Conservation (phyloP, 23 tunicate species). For the Phallusia fumigata region DNA sequence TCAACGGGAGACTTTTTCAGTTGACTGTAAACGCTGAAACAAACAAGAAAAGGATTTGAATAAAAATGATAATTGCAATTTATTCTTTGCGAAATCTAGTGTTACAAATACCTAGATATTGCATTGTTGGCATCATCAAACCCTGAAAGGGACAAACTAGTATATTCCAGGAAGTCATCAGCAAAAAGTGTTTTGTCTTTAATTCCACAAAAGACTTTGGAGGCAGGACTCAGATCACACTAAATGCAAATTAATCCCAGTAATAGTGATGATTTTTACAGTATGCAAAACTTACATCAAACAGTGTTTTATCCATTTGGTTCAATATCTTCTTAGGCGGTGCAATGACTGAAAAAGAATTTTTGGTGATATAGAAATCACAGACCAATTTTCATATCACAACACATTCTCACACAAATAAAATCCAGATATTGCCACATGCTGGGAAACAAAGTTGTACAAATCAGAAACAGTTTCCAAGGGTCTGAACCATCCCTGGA, state of each 20-base stretch:
- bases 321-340: background rate
- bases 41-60: no score
- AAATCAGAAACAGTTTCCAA: background rate
- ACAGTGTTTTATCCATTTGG: background rate
- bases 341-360: background rate
- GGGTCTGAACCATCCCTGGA: background rate
- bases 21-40: no score
- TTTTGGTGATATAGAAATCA: no score
- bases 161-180: background rate
- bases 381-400: no score
- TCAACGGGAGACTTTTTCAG: no score
- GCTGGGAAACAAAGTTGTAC: background rate
- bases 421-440: background rate
- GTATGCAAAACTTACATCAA: background rate
- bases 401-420: background rate
- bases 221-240: background rate
- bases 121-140: slow-evolving; percentile 2
- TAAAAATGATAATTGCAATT: no score
- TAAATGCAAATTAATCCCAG: no score
- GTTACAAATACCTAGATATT: background rate
- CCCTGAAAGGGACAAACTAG: background rate
- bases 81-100: no score
- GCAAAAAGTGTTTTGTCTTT: background rate
- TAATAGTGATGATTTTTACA: no score
- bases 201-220: background rate